A percentile compares a stretch with the other conserved stretches of the same genome.
phyloP scores from a whole-genome alignment of 1,140 invertebrate species.

The Oreohelix idahoensis region DNA sequence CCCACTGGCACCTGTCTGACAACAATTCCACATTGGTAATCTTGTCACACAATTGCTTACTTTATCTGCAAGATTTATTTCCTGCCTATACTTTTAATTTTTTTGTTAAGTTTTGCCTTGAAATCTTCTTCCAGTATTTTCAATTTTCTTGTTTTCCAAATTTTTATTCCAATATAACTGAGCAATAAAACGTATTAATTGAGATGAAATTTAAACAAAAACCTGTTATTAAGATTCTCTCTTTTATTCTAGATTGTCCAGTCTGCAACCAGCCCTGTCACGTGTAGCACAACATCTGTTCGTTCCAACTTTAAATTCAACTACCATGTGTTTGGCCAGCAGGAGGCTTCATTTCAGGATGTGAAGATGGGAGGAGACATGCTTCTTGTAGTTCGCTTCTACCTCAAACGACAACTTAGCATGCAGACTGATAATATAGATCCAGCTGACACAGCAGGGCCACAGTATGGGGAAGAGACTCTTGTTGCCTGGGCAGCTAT shows the following conservation, averaged over 20 bases:
- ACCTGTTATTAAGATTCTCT: no score
- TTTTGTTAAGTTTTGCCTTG: no score
- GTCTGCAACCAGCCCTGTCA: conserved; percentile 67
- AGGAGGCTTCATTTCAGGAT: conserved; percentile 68
- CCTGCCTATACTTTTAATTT: no score
- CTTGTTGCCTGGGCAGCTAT: conserved; percentile 68
- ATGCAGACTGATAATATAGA: conserved; percentile 45
- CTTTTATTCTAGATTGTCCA: conserved; percentile 65
- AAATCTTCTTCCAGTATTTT: no score
- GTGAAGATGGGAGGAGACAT: conserved; percentile 67
- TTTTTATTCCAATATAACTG: no score
- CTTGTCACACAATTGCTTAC: no score
- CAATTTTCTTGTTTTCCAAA: no score
- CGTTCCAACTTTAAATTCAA: conserved; percentile 68
- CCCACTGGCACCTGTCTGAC: no score
- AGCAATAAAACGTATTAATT: no score
- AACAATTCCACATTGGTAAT: no score
- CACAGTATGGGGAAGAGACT: conserved; percentile 62
- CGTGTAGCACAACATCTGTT: conserved; percentile 68
- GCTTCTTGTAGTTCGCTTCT: conserved; percentile 66
- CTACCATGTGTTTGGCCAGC: conserved; percentile 71
- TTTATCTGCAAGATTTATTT: no score
- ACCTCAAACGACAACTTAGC: conserved; percentile 51
- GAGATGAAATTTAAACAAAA: no score
- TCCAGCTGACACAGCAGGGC: conserved; percentile 48